Evolutionary conservation across 2,797 vertebrate species (phyloP), one percentile per base, ranked within the genome.

Genomic region (Parauchenoglanis ngamensis): DNA sequence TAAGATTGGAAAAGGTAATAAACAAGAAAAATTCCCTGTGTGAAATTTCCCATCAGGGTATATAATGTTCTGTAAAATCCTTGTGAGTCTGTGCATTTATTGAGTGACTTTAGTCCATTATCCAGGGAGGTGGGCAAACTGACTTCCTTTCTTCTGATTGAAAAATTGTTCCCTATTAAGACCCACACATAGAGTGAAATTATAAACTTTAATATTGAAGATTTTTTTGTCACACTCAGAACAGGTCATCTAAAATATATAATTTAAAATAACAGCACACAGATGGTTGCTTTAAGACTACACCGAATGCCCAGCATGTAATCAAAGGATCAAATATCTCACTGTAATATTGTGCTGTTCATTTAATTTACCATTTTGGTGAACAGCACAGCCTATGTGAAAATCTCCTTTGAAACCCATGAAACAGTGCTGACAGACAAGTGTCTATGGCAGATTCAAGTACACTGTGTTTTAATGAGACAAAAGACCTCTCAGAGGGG

Each of bases 71-170:
- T 83, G 13, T n/a, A 57, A 89, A 70, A 85, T 65, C 49, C 83
- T 77, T 68, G 13, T 68, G 28, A 68, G 65, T 68, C 65, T 68
- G 15, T 35, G 65, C 65, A 35, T 68, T 68, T 35, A 17, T 17
- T 31, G 31, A 19, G 13, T 68, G 13, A 17, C 35, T 35, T 68
- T 35, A 17, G 13, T 17, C 19, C 65, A 65, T 65, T 65, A 90
- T 90, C 88, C 56, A 75, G 86, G 89, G 79, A 89, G 88, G 91
- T 76, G 85, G 88, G 23, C 84, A 82, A 84, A 87, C 86, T 63
- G 54, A 31, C 61, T 31, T n/a, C 84, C 61, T 75, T 44, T 25
- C 63, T 84, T 82, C 63, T 85, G 35, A 84, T 31, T 81, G 83
- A 44, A 81, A 83, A 59, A 72, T 52, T 15, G 49, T 25, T 63